Conservation (phyloP, 2,113 vertebrate species). For the Etheostoma cragini region DNA sequence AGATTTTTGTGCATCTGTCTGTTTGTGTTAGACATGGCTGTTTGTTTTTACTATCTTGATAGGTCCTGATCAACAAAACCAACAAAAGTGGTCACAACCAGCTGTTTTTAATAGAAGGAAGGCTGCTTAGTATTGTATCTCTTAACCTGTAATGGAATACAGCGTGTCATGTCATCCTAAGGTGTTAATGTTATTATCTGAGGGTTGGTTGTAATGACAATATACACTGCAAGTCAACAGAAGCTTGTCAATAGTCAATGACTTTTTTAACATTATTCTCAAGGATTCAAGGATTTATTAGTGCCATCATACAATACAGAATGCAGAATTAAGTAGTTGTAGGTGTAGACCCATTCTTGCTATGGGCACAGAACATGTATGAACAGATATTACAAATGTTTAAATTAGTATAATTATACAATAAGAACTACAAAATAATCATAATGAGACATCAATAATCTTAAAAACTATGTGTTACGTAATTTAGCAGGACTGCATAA, state of each 20-base stretch:
- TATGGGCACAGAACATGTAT: background rate
- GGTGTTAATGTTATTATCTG: conserved; percentile 1
- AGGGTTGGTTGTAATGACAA: background rate
- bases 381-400: background rate
- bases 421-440: background rate
- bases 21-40: conserved; percentile 35
- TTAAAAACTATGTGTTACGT: background rate
- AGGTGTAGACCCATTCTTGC: background rate
- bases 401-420: background rate
- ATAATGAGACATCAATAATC: background rate
- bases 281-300: background rate
- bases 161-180: background rate
- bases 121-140: background rate
- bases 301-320: background rate
- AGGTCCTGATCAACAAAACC: conserved; percentile 36
- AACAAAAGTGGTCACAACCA: conserved; percentile 22
- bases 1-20: conserved; percentile 9
- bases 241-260: background rate
- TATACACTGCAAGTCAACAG: background rate
- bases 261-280: background rate
- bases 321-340: background rate
- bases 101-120: background rate
- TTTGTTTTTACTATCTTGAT: conserved; percentile 38
- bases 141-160: background rate
- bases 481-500: background rate